A percentile compares a stretch with the other conserved stretches of the same genome.
phyloP scores from a whole-genome alignment of 2,888 invertebrate genomes.

The Mechanitis mazaeus region DNA sequence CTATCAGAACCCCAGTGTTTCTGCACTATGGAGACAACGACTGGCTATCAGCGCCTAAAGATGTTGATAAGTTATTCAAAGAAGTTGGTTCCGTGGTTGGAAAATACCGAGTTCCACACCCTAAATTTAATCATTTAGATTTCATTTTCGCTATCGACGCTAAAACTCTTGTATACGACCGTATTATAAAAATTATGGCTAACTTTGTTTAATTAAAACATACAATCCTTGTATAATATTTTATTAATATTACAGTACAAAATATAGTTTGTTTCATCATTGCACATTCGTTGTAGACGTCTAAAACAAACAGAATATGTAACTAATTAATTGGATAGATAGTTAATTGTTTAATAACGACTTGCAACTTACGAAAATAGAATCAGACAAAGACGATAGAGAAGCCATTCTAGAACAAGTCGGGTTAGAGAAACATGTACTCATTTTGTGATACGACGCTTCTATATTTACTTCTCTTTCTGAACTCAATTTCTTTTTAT shows the following conservation, averaged over 20 bases:
- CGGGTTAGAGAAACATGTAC: conserved; percentile 37
- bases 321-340: not conserved
- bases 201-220: conserved; percentile 45
- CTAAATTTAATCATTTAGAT: conserved; percentile 75
- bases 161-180: conserved; percentile 75
- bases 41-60: conserved; percentile 64
- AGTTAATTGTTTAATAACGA: not conserved
- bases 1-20: conserved; percentile 65
- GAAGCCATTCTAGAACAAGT: conserved; percentile 42
- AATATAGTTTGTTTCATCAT: conserved; percentile 13
- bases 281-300: conserved; percentile 27
- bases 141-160: conserved; percentile 77
- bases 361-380: conserved; percentile 39
- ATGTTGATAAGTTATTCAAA: conserved; percentile 58
- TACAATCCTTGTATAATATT: conserved; percentile 9
- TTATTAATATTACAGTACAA: conserved; percentile 26
- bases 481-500: conserved; percentile 31
- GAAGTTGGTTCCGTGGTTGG: conserved; percentile 62
- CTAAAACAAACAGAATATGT: no score
- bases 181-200: conserved; percentile 63
- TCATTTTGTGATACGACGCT: conserved; percentile 45
- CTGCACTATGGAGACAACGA: conserved; percentile 74
- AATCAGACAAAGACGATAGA: conserved; percentile 33
- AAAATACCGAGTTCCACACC: conserved; percentile 63
- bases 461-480: conserved; percentile 42